Evolutionary conservation across 2,797 vertebrate genomes (phyloP), one percentile per base, ranked within the genome.

Genomic region (Peromyscus attwateri): DNA sequence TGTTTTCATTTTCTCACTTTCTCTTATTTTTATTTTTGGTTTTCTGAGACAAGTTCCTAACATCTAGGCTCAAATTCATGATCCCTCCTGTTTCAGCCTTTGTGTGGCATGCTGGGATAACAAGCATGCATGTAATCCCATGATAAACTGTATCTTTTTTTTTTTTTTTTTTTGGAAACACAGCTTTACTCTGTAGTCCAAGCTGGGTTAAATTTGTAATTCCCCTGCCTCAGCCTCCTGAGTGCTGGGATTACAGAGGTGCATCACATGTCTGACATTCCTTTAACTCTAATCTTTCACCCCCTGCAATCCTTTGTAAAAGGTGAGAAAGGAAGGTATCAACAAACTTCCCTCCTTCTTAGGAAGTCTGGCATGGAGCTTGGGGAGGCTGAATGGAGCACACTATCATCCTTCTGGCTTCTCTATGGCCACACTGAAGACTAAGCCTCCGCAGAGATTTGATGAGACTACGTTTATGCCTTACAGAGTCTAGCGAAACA

Each of bases 361-460:
- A 43, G 49, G 46, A 92, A 76, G 31, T 89, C 92, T 87, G 75
- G 37, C 14, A 43, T 46, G 64, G 60, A 21, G n/a, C 31, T 88
- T 76, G 77, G 55, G 19, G 29, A 92, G 73, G 91, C 7, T 88
- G 60, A 92, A 43, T 68, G 92, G 80, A 95, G 80, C 68, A 23
- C 4, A 52, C 75, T 79, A 52, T 87, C 16, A 70, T 8, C 96
- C 57, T 83, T 91, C 46, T 89, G 66, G 46, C 83, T 92, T 92
- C 46, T n/a, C n/a, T 76, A 66, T 60, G 1, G 77, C 34, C 52
- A 49, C 43, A 52, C 14, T 19, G 91, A 76, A 96, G 55, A 52
- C 91, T 95, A 97, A 89, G 25, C 75, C 92, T 76, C 77, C 64
- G 68, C 40, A 85, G 0, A 34, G 62, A 97, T 95, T 64, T 95